Conservation (phyloP, 2,113 vertebrate genomes). For the Melanostigma gelatinosum region DNA sequence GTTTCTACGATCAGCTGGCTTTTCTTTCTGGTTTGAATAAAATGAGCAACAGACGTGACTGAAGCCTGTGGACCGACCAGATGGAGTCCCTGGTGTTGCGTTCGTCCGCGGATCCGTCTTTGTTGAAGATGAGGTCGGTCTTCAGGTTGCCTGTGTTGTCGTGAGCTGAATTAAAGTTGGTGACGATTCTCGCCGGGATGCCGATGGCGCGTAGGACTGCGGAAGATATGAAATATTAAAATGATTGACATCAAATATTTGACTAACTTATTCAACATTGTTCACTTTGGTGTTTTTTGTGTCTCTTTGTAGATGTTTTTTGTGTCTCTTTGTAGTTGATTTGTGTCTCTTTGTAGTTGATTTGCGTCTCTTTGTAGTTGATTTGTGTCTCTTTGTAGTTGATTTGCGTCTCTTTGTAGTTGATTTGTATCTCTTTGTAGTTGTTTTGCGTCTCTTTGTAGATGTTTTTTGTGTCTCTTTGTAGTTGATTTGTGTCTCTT, state of each 20-base stretch:
- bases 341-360: too few species aligned
- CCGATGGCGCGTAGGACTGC: conserved; percentile 92
- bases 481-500: too few species aligned
- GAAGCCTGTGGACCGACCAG: conserved; percentile 70
- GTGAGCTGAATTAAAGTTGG: conserved; percentile 92
- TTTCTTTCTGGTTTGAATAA: neutral
- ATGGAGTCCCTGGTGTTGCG: conserved; percentile 88
- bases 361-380: too few species aligned
- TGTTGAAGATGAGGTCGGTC: conserved; percentile 86
- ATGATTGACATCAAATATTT: neutral
- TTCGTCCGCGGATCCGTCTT: conserved; percentile 80
- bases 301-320: neutral
- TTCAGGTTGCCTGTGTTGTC: conserved; percentile 91
- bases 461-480: neutral
- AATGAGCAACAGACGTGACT: neutral
- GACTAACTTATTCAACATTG: neutral
- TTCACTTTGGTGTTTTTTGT: neutral
- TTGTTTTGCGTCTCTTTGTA: too few species aligned
- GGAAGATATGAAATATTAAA: neutral
- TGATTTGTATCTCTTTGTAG: neutral
- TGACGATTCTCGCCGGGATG: conserved; percentile 88
- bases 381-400: neutral
- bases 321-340: too few species aligned
- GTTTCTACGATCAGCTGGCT: too few species aligned
- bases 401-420: too few species aligned